These are phyloP conservation scores for Premnoplex brunnescens DNA, from an alignment of 2,797 vertebrate species.

Conservation along the genomic window DNA sequence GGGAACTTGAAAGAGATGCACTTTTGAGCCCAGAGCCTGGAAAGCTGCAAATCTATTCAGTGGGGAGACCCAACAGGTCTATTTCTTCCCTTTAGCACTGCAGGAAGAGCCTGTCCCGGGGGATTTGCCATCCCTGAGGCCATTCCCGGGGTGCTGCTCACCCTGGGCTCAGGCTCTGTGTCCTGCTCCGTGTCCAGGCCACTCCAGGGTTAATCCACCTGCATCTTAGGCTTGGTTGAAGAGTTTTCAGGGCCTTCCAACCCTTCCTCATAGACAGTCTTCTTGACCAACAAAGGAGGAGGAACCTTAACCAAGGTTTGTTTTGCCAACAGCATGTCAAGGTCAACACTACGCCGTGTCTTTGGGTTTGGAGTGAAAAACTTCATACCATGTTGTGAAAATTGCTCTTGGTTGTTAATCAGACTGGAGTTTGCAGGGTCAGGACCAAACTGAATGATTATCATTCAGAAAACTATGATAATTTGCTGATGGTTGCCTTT, in stretches of 20 bases:
- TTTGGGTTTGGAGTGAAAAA: not conserved
- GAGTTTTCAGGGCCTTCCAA: not conserved
- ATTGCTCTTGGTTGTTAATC: not conserved
- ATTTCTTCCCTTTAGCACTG: not conserved
- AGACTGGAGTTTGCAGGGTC: not conserved
- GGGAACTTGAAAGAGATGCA: conserved; percentile 49
- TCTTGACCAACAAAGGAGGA: rapidly evolving
- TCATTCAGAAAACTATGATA: not conserved
- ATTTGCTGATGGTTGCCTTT: not conserved
- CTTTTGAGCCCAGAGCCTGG: not conserved
- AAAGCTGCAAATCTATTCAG: not conserved
- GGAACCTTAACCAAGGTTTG: not conserved
- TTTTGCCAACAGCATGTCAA: rapidly evolving
- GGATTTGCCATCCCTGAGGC: not conserved
- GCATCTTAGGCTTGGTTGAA: not conserved
- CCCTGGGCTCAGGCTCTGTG: rapidly evolving
- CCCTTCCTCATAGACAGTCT: rapidly evolving
- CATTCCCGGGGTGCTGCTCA: not conserved
- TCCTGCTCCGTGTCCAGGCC: rapidly evolving
- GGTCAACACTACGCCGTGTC: not conserved
- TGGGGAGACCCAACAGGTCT: not conserved
- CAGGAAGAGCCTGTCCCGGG: rapidly evolving
- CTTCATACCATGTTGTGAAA: not conserved
- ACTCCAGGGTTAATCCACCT: not conserved
- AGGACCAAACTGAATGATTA: not conserved